A percentile compares a stretch with the other conserved stretches of the same genome.
These are phyloP conservation scores for Aphelinus atriplicis DNA, from an alignment of 1,140 invertebrate genomes.

Conservation along the genomic window DNA sequence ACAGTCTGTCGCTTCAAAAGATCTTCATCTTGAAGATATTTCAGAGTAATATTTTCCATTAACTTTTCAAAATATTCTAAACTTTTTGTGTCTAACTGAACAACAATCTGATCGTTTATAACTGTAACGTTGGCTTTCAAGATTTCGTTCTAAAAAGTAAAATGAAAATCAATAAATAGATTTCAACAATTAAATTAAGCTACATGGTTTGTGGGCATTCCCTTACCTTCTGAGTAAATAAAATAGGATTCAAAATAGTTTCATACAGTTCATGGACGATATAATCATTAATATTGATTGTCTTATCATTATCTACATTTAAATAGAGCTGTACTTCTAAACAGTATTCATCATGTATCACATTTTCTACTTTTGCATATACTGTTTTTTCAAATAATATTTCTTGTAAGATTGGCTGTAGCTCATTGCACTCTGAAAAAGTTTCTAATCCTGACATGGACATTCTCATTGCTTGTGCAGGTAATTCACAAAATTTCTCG, in stretches of 20 bases:
- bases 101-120: background rate
- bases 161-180: background rate
- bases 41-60: slow-evolving; percentile 7
- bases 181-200: too few relatives aligned
- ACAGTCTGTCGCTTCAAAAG: background rate
- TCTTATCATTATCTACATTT: background rate
- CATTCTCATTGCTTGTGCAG: slow-evolving; percentile 12
- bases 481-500: background rate
- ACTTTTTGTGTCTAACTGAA: slow-evolving; percentile 1
- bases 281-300: background rate
- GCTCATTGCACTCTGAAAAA: background rate
- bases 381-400: background rate
- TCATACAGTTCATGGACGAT: background rate
- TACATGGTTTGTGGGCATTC: too few relatives aligned
- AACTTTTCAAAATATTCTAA: slow-evolving; percentile 3
- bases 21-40: background rate
- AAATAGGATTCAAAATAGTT: background rate
- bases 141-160: slow-evolving; percentile 4
- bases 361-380: background rate
- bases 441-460: background rate
- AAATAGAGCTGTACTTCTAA: background rate
- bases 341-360: background rate
- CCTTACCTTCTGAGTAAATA: background rate
- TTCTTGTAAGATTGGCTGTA: background rate
- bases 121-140: background rate